phyloP scores from a whole-genome alignment of 2,888 invertebrate genomes.

The Danaus chrysippus region DNA sequence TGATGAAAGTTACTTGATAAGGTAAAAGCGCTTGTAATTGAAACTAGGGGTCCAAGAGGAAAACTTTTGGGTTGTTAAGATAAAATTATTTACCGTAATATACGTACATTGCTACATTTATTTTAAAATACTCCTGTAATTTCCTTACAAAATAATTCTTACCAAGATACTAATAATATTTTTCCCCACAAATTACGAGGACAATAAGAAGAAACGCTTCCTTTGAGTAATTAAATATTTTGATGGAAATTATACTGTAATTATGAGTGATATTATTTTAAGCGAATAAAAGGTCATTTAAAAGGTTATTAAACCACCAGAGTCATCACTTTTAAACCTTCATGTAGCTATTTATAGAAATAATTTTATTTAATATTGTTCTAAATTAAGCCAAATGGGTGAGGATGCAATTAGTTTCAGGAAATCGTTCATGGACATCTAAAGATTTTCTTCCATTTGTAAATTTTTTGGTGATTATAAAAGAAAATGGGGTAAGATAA shows the following conservation, averaged over 20 bases:
- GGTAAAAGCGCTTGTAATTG: slow-evolving; percentile 18
- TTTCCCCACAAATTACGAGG: slow-evolving; percentile 15
- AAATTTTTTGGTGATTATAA: too few species aligned
- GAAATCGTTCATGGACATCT: too few species aligned
- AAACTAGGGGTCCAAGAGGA: slow-evolving; percentile 18
- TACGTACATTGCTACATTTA: background rate
- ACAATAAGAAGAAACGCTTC: slow-evolving; percentile 19
- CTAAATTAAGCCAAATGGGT: too few species aligned
- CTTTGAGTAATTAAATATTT: slow-evolving; percentile 14
- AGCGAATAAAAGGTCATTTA: slow-evolving; percentile 6
- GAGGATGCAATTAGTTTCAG: too few species aligned
- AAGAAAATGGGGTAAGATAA: too few species aligned
- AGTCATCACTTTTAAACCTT: too few species aligned
- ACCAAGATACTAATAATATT: background rate
- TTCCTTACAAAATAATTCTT: background rate
- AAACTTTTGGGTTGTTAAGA: slow-evolving; percentile 16
- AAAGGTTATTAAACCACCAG: slow-evolving; percentile 14
- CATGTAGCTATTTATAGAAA: too few species aligned
- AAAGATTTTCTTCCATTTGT: too few species aligned
- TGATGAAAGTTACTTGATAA: slow-evolving; percentile 21
- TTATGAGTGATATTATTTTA: slow-evolving; percentile 8
- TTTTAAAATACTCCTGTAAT: background rate
- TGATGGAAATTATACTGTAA: slow-evolving; percentile 1
- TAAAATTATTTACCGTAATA: background rate
- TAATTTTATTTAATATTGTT: too few species aligned